Conservation (phyloP, 1,140 invertebrate species). For the Trinorchestia longiramus region DNA sequence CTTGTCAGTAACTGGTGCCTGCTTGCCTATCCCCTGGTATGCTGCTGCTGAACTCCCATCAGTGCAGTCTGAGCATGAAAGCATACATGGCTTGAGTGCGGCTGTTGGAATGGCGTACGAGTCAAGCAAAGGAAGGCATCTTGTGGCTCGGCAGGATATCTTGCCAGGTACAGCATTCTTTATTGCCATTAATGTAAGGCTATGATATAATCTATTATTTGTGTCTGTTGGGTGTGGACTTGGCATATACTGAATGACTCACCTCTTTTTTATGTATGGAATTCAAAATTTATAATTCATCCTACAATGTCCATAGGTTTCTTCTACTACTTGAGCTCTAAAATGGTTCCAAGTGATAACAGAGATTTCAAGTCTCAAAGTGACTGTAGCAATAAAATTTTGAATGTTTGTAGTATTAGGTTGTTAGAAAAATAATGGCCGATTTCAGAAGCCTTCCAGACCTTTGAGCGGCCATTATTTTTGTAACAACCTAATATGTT, state of each 20-base stretch:
- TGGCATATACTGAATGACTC: neutral
- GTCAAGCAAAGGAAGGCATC: conserved; percentile 61
- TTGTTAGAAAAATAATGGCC: too few relatives aligned
- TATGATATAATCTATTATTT: too few relatives aligned
- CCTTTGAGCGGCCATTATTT: too few relatives aligned
- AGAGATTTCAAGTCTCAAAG: too few relatives aligned
- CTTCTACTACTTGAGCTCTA: neutral
- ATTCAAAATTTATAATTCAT: neutral
- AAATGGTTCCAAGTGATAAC: neutral
- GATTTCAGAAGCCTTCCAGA: too few relatives aligned
- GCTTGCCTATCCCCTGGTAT: conserved; percentile 1
- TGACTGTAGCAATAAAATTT: too few relatives aligned
- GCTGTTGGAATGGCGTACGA: conserved; percentile 69
- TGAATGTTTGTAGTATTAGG: too few relatives aligned
- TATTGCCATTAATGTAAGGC: neutral
- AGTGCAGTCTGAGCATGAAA: neutral
- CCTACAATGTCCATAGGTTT: neutral
- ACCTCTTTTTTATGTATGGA: neutral
- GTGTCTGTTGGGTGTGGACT: too few relatives aligned
- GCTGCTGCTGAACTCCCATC: neutral
- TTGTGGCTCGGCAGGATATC: conserved; percentile 64
- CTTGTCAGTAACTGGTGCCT: neutral
- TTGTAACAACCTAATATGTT: neutral
- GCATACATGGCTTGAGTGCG: conserved; percentile 26
- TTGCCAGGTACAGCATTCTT: conserved; percentile 59